Conservation (phyloP, 2,888 invertebrate genomes). For the Lamellibrachia satsuma region DNA sequence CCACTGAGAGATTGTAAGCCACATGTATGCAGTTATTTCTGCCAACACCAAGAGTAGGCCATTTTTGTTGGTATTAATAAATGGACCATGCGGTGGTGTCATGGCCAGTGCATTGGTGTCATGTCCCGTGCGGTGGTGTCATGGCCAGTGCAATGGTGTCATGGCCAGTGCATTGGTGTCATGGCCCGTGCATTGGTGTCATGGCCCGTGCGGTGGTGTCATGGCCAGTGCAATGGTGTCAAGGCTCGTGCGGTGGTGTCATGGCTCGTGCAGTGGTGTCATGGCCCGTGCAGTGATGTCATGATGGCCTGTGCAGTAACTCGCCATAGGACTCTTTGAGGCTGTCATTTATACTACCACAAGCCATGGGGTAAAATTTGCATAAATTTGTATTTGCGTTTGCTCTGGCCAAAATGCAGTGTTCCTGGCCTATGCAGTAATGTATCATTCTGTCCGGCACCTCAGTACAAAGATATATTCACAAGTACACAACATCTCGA, state of each 20-base stretch:
- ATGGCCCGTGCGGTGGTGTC: background rate
- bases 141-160: background rate
- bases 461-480: background rate
- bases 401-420: background rate
- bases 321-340: background rate
- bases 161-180: background rate
- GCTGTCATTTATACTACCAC: background rate
- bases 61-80: background rate
- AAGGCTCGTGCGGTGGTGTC: background rate
- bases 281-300: background rate
- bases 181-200: background rate
- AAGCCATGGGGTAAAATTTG: background rate
- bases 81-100: background rate
- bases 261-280: background rate
- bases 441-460: background rate
- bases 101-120: background rate
- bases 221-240: background rate
- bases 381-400: background rate
- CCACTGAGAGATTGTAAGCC: slow-evolving; percentile 4
- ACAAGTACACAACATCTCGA: background rate
- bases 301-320: background rate
- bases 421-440: background rate
- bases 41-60: background rate
- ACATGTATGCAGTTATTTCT: background rate
- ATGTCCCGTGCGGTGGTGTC: background rate